Percentiles rank a stretch among this genome's conserved stretches.
These are phyloP conservation scores for Belgica antarctica DNA, from an alignment of 2,888 invertebrate genomes.

Conservation along the genomic window DNA sequence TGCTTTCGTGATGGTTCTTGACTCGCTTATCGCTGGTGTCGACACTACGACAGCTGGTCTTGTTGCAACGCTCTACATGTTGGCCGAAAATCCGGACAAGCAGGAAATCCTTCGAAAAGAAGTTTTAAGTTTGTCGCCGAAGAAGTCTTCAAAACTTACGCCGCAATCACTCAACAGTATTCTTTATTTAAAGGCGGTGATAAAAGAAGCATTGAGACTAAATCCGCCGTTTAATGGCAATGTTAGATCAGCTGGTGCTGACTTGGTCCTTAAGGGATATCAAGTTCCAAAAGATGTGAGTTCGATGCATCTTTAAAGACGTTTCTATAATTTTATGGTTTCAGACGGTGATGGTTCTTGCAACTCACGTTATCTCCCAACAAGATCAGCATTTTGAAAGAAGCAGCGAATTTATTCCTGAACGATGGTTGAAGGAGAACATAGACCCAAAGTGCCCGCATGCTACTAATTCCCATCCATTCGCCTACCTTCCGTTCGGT, in stretches of 20 bases:
- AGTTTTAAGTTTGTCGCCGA: conserved; percentile 54
- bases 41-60: conserved; percentile 54
- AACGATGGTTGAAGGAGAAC: conserved; percentile 62
- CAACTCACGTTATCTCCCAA: not conserved
- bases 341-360: conserved; percentile 37
- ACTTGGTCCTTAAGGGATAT: conserved; percentile 64
- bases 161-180: conserved; percentile 55
- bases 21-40: conserved; percentile 62
- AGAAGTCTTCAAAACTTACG: conserved; percentile 53
- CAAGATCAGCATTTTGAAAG: conserved; percentile 60
- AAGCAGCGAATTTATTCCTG: conserved; percentile 63
- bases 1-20: conserved; percentile 59
- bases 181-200: conserved; percentile 66
- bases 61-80: conserved; percentile 53
- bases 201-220: conserved; percentile 69
- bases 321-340: too few species aligned
- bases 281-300: conserved; percentile 62
- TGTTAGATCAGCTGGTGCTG: conserved; percentile 57
- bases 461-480: conserved; percentile 59
- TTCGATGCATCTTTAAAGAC: conserved; percentile 48
- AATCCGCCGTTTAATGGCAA: conserved; percentile 62
- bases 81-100: conserved; percentile 63
- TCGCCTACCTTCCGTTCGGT: conserved; percentile 65
- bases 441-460: conserved; percentile 53
- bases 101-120: conserved; percentile 65